Conservation (phyloP, 2,797 vertebrate genomes). For the Macropodus opercularis region DNA sequence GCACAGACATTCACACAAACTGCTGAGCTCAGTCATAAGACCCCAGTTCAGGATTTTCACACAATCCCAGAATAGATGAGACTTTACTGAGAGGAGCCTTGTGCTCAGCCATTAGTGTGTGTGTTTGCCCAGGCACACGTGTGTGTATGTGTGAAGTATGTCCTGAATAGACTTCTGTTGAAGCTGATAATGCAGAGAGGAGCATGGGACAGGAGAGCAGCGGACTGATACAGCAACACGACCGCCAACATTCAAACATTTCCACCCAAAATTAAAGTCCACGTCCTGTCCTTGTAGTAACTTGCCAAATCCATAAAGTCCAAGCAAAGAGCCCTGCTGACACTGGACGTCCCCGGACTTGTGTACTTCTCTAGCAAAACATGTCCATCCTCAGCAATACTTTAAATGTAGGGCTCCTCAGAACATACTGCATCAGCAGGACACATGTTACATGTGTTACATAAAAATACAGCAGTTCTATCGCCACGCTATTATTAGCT, state of each 20-base stretch:
- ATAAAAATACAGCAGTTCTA: too few relatives aligned
- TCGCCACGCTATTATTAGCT: too few relatives aligned
- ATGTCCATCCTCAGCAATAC: background rate
- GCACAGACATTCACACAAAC: constrained; percentile 26
- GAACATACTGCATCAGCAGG: too few relatives aligned
- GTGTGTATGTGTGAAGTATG: constrained; percentile 38
- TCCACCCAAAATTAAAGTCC: constrained; percentile 5
- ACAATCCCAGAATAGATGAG: constrained; percentile 61
- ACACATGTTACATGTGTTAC: too few relatives aligned
- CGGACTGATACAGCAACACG: constrained; percentile 46
- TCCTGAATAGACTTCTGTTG: constrained; percentile 57
- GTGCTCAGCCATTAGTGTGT: constrained; percentile 39
- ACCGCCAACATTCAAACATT: background rate
- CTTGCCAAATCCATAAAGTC: constrained; percentile 27
- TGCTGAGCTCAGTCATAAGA: constrained; percentile 58
- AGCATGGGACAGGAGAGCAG: constrained; percentile 51
- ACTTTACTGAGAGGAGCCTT: constrained; percentile 53
- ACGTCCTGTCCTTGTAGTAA: constrained; percentile 9
- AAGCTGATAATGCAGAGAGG: constrained; percentile 34
- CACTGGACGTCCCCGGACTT: too few relatives aligned
- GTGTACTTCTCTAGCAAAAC: background rate
- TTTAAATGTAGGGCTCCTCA: background rate
- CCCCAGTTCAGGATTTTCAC: constrained; percentile 53
- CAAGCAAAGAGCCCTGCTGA: too few relatives aligned
- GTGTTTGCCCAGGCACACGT: background rate